phyloP scores from a whole-genome alignment of 37 sponge, comb jelly and placozoan species.

The Aplysina aerophoba region DNA sequence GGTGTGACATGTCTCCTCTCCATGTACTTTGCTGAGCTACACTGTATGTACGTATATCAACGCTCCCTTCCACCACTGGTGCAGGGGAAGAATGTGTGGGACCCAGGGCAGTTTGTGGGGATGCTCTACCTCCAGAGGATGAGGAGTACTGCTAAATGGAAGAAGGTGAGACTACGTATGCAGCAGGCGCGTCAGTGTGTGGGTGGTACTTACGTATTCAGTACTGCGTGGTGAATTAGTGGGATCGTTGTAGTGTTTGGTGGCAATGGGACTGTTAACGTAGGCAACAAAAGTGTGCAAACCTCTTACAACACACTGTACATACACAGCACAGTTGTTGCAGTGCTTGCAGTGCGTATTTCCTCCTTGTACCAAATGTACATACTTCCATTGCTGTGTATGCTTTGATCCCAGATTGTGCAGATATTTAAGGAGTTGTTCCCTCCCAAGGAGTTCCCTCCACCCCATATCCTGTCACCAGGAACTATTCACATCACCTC shows the following conservation, averaged over 20 bases:
- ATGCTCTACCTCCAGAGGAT: conserved; percentile 61
- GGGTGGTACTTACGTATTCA: too few relatives aligned
- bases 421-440: neutral
- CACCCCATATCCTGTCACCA: neutral
- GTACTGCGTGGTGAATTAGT: too few relatives aligned
- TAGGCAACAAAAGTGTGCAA: too few relatives aligned
- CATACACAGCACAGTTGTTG: neutral
- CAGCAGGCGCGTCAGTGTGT: neutral
- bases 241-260: too few relatives aligned
- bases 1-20: too few relatives aligned
- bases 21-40: too few relatives aligned
- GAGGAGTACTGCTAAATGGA: conserved; percentile 54
- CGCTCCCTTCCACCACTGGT: too few relatives aligned
- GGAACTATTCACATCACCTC: neutral
- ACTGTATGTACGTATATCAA: too few relatives aligned
- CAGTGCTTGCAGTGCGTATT: too few relatives aligned
- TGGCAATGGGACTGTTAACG: too few relatives aligned
- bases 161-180: neutral
- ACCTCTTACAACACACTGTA: neutral
- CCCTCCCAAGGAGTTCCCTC: neutral
- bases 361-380: too few relatives aligned
- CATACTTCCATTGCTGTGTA: neutral
- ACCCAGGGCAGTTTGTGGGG: conserved; percentile 72
- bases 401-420: neutral
- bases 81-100: neutral